phyloP scores from a whole-genome alignment of 2,797 vertebrate species.

The Scarus forsteni region DNA sequence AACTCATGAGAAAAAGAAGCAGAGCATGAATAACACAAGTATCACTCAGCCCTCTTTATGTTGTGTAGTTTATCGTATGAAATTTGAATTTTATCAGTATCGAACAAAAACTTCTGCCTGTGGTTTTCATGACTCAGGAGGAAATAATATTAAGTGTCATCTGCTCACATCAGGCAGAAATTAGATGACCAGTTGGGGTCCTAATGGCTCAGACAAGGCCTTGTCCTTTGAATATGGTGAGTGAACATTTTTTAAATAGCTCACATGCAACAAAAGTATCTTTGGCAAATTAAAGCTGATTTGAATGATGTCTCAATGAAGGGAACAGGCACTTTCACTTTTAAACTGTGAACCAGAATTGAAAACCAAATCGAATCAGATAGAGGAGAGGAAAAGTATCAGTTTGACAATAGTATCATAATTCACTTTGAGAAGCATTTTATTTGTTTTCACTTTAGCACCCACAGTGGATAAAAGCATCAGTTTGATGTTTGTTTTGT shows the following conservation, averaged over 20 bases:
- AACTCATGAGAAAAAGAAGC: conserved; percentile 66
- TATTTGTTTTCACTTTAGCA: too few species aligned
- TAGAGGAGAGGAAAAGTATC: conserved; percentile 1
- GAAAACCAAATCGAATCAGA: conserved; percentile 17
- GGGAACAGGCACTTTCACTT: conserved; percentile 21
- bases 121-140: conserved; percentile 64
- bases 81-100: conserved; percentile 59
- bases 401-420: too few species aligned
- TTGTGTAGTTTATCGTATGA: conserved; percentile 23
- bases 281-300: conserved; percentile 37
- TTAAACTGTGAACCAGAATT: conserved; percentile 13
- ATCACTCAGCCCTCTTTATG: conserved; percentile 34
- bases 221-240: conserved; percentile 58
- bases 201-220: conserved; percentile 63
- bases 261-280: conserved; percentile 43
- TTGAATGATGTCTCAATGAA: conserved; percentile 11
- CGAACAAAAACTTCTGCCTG: conserved; percentile 57
- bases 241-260: conserved; percentile 57
- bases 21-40: conserved; percentile 48
- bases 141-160: conserved; percentile 70
- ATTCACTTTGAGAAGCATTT: too few species aligned
- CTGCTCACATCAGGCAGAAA: conserved; percentile 73
- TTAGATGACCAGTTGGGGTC: conserved; percentile 67
- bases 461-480: too few species aligned
- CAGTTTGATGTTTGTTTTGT: too few species aligned